These are phyloP conservation scores for Cerastis rubricosa DNA, from an alignment of 2,888 invertebrate species.

Conservation along the genomic window DNA sequence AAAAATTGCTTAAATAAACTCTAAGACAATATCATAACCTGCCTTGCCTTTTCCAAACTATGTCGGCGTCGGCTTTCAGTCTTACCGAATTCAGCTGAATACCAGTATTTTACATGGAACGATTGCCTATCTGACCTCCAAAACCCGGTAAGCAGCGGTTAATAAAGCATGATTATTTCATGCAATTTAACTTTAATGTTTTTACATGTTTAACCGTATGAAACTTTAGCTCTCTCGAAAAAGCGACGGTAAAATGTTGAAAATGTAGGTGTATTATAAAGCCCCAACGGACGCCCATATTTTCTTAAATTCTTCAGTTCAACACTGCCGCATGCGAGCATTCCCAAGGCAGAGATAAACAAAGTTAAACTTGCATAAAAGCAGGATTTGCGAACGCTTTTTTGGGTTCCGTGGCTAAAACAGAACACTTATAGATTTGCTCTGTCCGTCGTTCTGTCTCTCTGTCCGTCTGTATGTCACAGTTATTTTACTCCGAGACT, in stretches of 20 bases:
- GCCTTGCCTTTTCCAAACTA: too few relatives aligned
- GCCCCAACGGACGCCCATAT: background rate
- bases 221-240: background rate
- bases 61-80: too few relatives aligned
- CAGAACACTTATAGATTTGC: too few relatives aligned
- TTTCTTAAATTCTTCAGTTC: conserved; percentile 10
- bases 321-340: background rate
- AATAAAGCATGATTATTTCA: background rate
- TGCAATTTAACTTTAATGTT: background rate
- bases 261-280: background rate
- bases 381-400: background rate
- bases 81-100: too few relatives aligned
- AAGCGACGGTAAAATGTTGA: background rate
- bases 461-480: too few relatives aligned
- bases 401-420: too few relatives aligned
- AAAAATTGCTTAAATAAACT: background rate
- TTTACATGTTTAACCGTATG: background rate
- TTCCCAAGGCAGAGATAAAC: conserved; percentile 21
- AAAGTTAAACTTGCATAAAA: conserved; percentile 6
- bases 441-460: too few relatives aligned
- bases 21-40: too few relatives aligned
- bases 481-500: too few relatives aligned
- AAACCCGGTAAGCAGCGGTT: too few relatives aligned
- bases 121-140: too few relatives aligned
- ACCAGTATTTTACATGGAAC: too few relatives aligned